Conservation (phyloP, 1,140 invertebrate genomes). For the Archegozetes longisetosus region DNA sequence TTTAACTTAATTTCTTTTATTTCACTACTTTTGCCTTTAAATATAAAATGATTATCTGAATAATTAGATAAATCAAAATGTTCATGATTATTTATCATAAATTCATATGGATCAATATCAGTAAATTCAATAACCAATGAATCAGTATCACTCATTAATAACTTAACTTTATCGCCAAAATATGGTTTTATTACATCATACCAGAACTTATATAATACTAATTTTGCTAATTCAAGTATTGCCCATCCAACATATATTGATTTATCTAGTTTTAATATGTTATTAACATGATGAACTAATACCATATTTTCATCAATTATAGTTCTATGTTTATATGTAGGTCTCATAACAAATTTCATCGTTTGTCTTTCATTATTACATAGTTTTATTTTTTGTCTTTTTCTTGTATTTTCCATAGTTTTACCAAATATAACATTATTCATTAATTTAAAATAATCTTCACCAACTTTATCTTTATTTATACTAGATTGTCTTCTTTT, state of each 20-base stretch:
- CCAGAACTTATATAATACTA: conserved; percentile 25
- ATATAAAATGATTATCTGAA: conserved; percentile 16
- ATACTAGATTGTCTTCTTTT: conserved; percentile 20
- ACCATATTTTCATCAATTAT: conserved; percentile 20
- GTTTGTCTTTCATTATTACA: conserved; percentile 24
- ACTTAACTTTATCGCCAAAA: conserved; percentile 18
- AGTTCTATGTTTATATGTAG: conserved; percentile 27
- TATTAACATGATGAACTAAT: conserved; percentile 18
- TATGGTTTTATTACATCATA: conserved; percentile 23
- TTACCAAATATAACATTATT: conserved; percentile 35
- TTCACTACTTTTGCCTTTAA: too few relatives aligned
- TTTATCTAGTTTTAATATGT: conserved; percentile 20
- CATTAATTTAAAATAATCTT: conserved; percentile 29
- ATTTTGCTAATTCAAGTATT: conserved; percentile 24
- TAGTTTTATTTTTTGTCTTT: conserved; percentile 30
- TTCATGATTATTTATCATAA: conserved; percentile 17
- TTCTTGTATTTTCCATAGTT: conserved; percentile 34
- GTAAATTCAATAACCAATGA: conserved; percentile 16
- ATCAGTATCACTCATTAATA: conserved; percentile 21
- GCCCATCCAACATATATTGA: conserved; percentile 24
- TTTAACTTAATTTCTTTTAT: too few relatives aligned
- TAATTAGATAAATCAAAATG: conserved; percentile 20
- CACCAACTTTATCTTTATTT: conserved; percentile 24
- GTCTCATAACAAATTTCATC: conserved; percentile 27
- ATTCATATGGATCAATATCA: conserved; percentile 18